Evolutionary conservation across 2,888 invertebrate genomes (phyloP), one percentile per base, ranked within the genome.

Genomic region (Tinea trinotella): DNA sequence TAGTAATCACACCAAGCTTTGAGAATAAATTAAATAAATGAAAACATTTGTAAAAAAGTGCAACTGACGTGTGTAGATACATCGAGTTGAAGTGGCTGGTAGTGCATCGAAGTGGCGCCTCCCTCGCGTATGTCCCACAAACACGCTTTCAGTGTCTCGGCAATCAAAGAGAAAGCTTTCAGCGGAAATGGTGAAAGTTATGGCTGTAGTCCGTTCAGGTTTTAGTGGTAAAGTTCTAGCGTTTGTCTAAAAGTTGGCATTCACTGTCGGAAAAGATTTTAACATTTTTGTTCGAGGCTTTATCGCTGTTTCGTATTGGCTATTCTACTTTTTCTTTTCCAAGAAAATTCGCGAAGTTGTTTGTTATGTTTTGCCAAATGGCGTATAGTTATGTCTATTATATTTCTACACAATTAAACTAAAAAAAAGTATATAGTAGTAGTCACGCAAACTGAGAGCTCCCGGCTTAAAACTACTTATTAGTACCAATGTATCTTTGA

Each of bases 141-240:
- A 34, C 52, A 35, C 52, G 52, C 52, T 52, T 52, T 35, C 35
- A 52, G 35, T 64, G 61, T 64, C 64, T 64, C 64, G 60, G 73
- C 76, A 76, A 77, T 77, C 76, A 74, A 68, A 73, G 71, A 66
- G 70, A 77, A 68, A 76, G 77, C 76, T 76, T 74, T 76, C 35
- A 52, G 22, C 34, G 34, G 50, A 50, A 30, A 50, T 30, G 50
- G 52, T 15, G 52, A 52, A 52, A 52, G 52, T 52, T 52, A 19
- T 50, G 24, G 40, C 40, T 40, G 19, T 46, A 46, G 46, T 46
- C 46, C 46, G 19, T 19, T 19, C 46, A 46, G 46, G 46, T 46
- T 46, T 46, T 46, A 46, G 46, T 46, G 46, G 46, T 17, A 19
- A 46, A 46, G 19, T 46, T 46, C 46, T 9, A 46, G 18, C 19